Evolutionary conservation across 2,797 vertebrate species (phyloP), one percentile per base, ranked within the genome.

Genomic region (Avahi laniger): DNA sequence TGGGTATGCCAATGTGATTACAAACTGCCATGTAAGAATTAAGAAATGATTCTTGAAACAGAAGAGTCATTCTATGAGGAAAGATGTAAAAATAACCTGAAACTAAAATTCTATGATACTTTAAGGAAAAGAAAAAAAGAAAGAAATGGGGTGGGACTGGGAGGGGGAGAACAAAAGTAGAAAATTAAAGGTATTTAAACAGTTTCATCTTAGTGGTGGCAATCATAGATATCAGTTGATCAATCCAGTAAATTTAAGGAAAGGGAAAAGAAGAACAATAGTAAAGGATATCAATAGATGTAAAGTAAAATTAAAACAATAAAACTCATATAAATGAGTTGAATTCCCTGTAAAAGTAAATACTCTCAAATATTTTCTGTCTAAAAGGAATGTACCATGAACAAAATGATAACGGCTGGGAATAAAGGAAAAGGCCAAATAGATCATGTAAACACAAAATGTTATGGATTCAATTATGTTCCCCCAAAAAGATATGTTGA

Each of bases 381-480:
- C 50, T 91, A 90, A 92, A 91, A 92, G n/a, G 87, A 90, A 73
- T 52, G n/a, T 59, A 35, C 24, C 52, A 87, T 43, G 30, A 82
- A 72, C 38, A 78, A 65, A 87, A 88, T 33, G n/a, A 65, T 26
- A 57, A 83, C n/a, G 54, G 35, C 20, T 70, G 33, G 72, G 88
- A 94, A 89, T 63, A 63, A 92, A 94, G 43, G 88, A 86, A 54
- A 85, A 28, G 54, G 59, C 4, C 81, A 50, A 82, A 76, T 17
- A 84, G 43, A 76, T 70, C 50, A 85, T 17, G n/a, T 24, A 92
- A 79, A 63, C 41, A 65, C 54, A 87, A 83, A 52, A 41, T 17
- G 2, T 48, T 63, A 79, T 30, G 22, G 35, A 33, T 59, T 83
- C 30, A 78, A 90, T 63, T 14, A 4, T 18, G 65, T 72, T 9